phyloP scores from a whole-genome alignment of 2,888 invertebrate species.

The Pollenia labialis region DNA sequence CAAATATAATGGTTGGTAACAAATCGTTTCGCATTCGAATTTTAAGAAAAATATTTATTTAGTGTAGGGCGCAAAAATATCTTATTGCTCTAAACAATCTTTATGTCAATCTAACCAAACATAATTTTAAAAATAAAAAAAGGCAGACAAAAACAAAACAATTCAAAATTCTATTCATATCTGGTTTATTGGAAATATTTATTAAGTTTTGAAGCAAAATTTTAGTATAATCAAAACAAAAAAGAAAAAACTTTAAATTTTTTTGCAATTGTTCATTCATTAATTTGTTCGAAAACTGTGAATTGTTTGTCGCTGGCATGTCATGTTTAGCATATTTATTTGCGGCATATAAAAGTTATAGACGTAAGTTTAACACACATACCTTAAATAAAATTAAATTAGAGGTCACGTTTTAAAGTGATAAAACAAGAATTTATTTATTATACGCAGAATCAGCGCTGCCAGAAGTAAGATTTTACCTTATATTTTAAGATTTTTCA shows the following conservation, averaged over 20 bases:
- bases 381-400: neutral
- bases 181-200: slow-evolving; percentile 11
- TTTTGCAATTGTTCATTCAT: neutral
- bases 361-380: slow-evolving; percentile 36
- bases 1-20: too few species aligned
- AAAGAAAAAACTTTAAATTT: neutral
- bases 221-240: slow-evolving; percentile 13
- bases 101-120: neutral
- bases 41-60: neutral
- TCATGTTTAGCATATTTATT: slow-evolving; percentile 52
- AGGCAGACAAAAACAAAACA: slow-evolving; percentile 19
- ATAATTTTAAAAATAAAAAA: slow-evolving; percentile 19
- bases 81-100: neutral
- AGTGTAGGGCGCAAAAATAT: neutral
- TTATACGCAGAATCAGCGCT: too few species aligned
- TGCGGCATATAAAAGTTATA: slow-evolving; percentile 28
- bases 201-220: slow-evolving; percentile 24
- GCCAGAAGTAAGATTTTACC: too few species aligned
- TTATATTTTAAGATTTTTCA: too few species aligned
- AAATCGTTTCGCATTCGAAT: too few species aligned
- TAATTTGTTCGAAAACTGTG: neutral
- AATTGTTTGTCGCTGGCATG: slow-evolving; percentile 13
- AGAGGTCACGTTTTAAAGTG: too few species aligned
- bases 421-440: too few species aligned
- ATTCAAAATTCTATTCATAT: slow-evolving; percentile 5